Conservation (phyloP, 1,140 invertebrate species). For the Drosophila bipectinata region DNA sequence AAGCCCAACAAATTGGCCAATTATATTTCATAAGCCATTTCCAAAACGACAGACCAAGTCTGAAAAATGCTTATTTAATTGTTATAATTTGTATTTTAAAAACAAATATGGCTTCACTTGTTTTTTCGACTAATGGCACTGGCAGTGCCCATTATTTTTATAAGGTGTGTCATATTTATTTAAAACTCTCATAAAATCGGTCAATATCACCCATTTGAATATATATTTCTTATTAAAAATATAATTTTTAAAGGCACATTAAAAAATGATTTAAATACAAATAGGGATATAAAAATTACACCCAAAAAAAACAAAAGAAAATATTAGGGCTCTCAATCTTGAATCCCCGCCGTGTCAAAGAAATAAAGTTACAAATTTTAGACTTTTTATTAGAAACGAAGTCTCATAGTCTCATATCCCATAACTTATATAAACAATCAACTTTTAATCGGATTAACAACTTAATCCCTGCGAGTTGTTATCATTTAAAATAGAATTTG, state of each 20-base stretch:
- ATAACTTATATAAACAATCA: constrained; percentile 28
- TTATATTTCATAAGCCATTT: constrained; percentile 63
- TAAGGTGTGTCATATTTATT: constrained; percentile 38
- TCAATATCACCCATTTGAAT: constrained; percentile 3
- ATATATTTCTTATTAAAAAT: not conserved
- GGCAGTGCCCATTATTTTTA: constrained; percentile 27
- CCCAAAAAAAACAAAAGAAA: too few relatives aligned
- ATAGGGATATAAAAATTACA: too few relatives aligned
- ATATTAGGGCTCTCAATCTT: too few relatives aligned
- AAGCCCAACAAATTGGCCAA: constrained; percentile 51
- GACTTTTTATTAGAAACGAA: not conserved
- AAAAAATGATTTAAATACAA: not conserved
- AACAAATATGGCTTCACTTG: constrained; percentile 18
- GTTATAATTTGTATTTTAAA: constrained; percentile 56
- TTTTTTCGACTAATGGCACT: constrained; percentile 31
- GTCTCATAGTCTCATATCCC: constrained; percentile 4
- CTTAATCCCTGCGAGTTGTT: constrained; percentile 19
- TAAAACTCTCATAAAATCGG: constrained; percentile 28
- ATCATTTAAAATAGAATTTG: constrained; percentile 13
- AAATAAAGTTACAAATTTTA: not conserved
- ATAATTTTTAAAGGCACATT: not conserved
- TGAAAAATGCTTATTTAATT: constrained; percentile 49
- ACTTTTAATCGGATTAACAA: constrained; percentile 33
- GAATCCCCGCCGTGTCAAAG: not conserved
- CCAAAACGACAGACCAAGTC: constrained; percentile 19